Conservation (phyloP, 2,797 vertebrate genomes). For the Anguilla anguilla region DNA sequence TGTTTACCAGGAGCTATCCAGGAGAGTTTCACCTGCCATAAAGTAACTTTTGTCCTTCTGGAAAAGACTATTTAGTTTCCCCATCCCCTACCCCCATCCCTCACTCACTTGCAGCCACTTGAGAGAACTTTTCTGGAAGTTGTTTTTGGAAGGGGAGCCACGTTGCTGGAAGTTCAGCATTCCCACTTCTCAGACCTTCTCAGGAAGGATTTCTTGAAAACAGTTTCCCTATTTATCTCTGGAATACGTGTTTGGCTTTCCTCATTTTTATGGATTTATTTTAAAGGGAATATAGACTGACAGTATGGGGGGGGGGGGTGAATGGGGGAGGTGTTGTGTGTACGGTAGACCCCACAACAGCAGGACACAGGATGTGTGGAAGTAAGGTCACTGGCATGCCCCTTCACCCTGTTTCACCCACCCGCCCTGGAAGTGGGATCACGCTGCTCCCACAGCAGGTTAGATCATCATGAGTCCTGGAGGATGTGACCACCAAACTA, state of each 20-base stretch:
- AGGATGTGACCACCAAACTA: neutral
- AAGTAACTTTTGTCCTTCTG: neutral
- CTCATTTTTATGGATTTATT: neutral
- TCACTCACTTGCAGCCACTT: neutral
- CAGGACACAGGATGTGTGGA: conserved; percentile 5
- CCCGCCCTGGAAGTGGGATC: neutral
- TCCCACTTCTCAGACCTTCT: neutral
- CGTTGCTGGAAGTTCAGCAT: conserved; percentile 18
- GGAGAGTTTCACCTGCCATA: conserved; percentile 11
- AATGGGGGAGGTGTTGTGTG: neutral
- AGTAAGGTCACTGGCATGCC: neutral
- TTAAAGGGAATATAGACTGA: neutral
- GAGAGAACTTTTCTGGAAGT: conserved; percentile 19
- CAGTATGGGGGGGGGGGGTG: neutral
- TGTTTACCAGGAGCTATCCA: neutral
- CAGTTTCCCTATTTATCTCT: conserved; percentile 21
- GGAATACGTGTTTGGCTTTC: conserved; percentile 5
- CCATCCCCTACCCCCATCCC: neutral
- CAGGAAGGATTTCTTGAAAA: conserved; percentile 21
- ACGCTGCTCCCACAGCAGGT: conserved; percentile 5
- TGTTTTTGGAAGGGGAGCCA: conserved; percentile 14
- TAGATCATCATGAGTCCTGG: neutral
- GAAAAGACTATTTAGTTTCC: neutral
- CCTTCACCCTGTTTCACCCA: neutral
- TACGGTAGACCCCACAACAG: neutral